Evolutionary conservation across 2,113 vertebrate species (phyloP), one percentile per base, ranked within the genome.

Genomic region (Tupaia tana): DNA sequence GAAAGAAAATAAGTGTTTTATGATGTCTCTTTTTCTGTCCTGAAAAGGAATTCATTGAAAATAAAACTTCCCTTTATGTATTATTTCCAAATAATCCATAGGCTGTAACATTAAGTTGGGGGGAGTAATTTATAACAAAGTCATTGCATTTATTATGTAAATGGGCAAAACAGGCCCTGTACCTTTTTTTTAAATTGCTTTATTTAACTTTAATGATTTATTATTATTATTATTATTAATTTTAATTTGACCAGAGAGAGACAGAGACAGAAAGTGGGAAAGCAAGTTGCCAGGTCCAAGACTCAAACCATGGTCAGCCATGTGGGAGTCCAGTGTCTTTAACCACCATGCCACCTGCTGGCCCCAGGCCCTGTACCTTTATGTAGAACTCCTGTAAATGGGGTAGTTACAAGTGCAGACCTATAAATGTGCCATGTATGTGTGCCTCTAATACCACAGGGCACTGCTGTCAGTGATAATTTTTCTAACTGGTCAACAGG

Each of bases 1-100:
- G 43, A 43, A 43, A 43, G 43, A 43, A 43, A 43, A 43, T 43
- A 43, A 43, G 4, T 43, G 43, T 43, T 91, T 95, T 81, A 29
- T 85, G 52, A 54, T 92, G 31, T 54, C 34, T 31, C 2, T 43
- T 73, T 94, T 95, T 86, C 25, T 74, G 15, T 67, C 25, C 63
- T 92, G 27, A 90, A 67, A 91, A 79, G 54, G 16, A 95, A 70
- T 88, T 96, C 52, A n/a, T 31, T 80, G 87, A 58, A 90, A 54
- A 31, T 79, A 71, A 69, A 92, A 81, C 8, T 90, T 84, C 27
- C 9, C 25, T 92, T 2, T 15, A 80, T 9, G 24, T 82, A 0
- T 9, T 89, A 85, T 95, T 97, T 95, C 29, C 66, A 29, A 74
- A 29, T 89, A 34, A 22, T 93, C 2, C 3, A 29, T 24, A 94